Conservation (phyloP, 2,797 vertebrate species). For the Ara ararauna region DNA sequence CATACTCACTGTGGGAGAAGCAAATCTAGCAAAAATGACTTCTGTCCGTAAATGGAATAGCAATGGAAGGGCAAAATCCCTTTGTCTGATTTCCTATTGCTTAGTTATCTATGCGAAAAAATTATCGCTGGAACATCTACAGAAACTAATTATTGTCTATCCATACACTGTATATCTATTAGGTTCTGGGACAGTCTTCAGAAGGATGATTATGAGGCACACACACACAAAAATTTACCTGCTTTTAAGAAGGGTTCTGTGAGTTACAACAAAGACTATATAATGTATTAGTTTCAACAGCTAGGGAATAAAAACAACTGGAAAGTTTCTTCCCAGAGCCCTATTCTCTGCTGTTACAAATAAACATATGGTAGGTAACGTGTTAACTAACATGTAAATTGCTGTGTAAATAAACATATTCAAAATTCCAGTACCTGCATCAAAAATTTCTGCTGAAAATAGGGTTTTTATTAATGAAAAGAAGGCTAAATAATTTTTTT, state of each 20-base stretch:
- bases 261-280: neutral
- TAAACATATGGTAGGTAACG: neutral
- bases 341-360: neutral
- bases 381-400: neutral
- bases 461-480: neutral
- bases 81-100: neutral
- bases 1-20: rapidly evolving
- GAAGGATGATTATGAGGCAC: neutral
- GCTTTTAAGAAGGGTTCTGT: neutral
- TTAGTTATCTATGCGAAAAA: neutral
- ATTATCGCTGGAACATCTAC: neutral
- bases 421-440: neutral
- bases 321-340: neutral
- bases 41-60: neutral
- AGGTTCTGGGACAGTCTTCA: neutral
- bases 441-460: neutral
- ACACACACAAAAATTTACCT: neutral
- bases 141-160: neutral
- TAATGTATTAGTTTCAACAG: neutral
- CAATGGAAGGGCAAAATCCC: neutral
- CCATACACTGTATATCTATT: neutral
- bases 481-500: neutral
- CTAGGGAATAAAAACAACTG: neutral
- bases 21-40: neutral
- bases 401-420: neutral